Evolutionary conservation across 2,113 vertebrate genomes (phyloP).

Genomic region (Probosciger aterrimus): DNA sequence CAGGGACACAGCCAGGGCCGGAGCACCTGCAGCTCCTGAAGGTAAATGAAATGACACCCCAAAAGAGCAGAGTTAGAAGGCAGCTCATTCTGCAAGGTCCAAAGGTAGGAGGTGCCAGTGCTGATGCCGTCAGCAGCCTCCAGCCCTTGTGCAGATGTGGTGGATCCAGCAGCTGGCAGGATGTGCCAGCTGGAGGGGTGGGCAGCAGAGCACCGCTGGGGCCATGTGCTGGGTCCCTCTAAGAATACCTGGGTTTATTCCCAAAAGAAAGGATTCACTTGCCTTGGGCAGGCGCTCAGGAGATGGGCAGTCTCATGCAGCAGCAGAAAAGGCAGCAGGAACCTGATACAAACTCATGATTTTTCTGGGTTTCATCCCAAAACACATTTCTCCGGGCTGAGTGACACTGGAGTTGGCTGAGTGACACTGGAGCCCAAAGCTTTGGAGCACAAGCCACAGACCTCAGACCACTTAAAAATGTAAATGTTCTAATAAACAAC

Average conservation of each 20-base stretch:
- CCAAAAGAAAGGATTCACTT: background rate
- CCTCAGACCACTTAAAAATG: background rate
- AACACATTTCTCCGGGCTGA: background rate
- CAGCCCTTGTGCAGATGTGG: background rate
- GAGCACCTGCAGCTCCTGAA: background rate
- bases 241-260: background rate
- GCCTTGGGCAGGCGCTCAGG: background rate
- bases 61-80: background rate
- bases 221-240: accelerated
- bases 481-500: background rate
- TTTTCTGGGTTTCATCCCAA: background rate
- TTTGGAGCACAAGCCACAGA: background rate
- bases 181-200: background rate
- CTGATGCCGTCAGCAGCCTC: background rate
- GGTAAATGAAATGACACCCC: background rate
- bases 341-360: background rate
- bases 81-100: background rate
- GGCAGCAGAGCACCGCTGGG: background rate
- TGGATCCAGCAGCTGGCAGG: background rate
- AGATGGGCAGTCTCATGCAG: background rate
- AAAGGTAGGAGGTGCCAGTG: background rate
- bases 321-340: background rate
- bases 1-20: background rate
- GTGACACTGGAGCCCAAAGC: background rate
- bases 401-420: background rate